phyloP scores from a whole-genome alignment of 1,140 invertebrate species.

The Cotesia vestalis region DNA sequence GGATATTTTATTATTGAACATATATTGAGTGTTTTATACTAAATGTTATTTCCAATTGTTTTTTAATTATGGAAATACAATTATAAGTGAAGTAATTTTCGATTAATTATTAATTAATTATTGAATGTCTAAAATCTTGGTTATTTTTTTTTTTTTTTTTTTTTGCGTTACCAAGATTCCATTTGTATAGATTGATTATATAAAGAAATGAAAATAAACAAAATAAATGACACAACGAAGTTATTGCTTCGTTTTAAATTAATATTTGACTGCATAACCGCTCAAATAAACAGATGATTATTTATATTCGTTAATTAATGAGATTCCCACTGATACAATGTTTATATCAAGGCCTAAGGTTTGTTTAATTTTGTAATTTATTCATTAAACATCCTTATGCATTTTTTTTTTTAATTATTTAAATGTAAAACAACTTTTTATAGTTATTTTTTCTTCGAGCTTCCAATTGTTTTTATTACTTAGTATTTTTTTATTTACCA shows the following conservation, averaged over 20 bases:
- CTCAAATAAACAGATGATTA: constrained; percentile 4
- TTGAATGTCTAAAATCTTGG: not conserved
- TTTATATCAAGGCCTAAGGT: not conserved
- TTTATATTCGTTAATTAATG: constrained; percentile 6
- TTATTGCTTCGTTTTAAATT: not conserved
- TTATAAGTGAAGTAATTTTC: not conserved
- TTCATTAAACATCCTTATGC: no score
- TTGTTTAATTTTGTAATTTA: not conserved
- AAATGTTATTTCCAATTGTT: constrained; percentile 17
- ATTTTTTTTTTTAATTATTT: no score
- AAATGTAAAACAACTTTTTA: constrained; percentile 3
- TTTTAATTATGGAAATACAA: not conserved
- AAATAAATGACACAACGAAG: no score
- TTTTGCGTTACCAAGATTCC: no score
- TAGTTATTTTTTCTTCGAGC: constrained; percentile 14
- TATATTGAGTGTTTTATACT: constrained; percentile 6
- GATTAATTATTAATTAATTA: constrained; percentile 5
- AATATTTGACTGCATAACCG: constrained; percentile 9
- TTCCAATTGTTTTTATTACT: constrained; percentile 10
- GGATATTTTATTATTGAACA: constrained; percentile 12
- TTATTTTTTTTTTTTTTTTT: not conserved
- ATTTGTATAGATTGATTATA: no score
- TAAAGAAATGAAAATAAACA: no score
- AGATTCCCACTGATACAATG: not conserved
- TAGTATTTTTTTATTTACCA: no score